These are phyloP conservation scores for Bombus haemorrhoidalis DNA, from an alignment of 1,140 invertebrate genomes.

Conservation along the genomic window DNA sequence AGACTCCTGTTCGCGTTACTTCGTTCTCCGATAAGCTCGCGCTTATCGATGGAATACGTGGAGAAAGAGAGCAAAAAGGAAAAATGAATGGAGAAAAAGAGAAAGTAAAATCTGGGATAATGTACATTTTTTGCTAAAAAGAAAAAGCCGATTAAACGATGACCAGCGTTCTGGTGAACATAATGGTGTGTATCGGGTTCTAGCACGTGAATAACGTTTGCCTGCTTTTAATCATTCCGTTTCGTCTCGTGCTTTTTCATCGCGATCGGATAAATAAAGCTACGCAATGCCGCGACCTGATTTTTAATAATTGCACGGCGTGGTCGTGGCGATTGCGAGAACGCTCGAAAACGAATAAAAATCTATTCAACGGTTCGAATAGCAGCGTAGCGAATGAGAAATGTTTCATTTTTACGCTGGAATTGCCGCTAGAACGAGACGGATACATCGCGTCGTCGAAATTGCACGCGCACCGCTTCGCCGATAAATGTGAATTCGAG, in stretches of 20 bases:
- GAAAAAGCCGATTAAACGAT: too few species aligned
- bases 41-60: not conserved
- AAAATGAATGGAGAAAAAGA: not conserved
- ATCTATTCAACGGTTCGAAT: conserved; percentile 23
- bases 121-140: too few species aligned
- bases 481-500: conserved; percentile 42
- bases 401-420: not conserved
- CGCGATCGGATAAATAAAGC: not conserved
- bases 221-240: not conserved
- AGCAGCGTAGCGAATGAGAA: not conserved
- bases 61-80: not conserved
- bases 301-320: conserved; percentile 27
- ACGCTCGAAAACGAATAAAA: conserved; percentile 34
- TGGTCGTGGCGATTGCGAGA: not conserved
- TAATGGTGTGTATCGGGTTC: not conserved
- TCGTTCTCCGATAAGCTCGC: not conserved
- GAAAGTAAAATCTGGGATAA: not conserved
- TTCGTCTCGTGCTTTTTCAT: not conserved
- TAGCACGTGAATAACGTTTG: not conserved
- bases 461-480: not conserved
- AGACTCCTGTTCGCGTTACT: not conserved
- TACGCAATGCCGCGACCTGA: not conserved
- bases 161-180: not conserved
- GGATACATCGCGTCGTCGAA: not conserved
- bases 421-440: not conserved